Percentiles rank a stretch among this genome's conserved stretches.
phyloP scores from a whole-genome alignment of 2,797 vertebrate genomes.

The Furcifer pardalis region DNA sequence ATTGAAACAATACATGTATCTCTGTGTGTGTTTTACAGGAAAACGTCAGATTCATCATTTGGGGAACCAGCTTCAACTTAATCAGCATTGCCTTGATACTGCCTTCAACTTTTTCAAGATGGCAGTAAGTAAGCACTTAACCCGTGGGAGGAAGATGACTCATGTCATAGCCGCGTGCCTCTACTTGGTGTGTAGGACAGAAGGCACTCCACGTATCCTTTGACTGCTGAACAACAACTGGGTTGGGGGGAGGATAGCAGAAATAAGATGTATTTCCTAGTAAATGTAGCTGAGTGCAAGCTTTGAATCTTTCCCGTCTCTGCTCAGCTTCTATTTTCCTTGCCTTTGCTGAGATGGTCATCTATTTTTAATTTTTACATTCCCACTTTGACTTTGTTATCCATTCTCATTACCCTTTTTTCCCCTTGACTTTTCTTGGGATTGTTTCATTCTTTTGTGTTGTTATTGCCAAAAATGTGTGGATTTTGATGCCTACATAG shows the following conservation, averaged over 20 bases:
- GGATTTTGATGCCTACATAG: background rate
- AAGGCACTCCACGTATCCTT: conserved; percentile 98
- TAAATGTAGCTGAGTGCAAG: background rate
- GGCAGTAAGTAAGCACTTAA: conserved; percentile 90
- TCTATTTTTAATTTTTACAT: background rate
- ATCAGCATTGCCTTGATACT: conserved; percentile 93
- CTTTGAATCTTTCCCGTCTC: background rate
- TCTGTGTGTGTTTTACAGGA: conserved; percentile 74
- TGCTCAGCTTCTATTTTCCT: background rate
- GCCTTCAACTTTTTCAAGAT: conserved; percentile 99
- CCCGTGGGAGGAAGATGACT: conserved; percentile 83
- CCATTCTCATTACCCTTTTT: background rate
- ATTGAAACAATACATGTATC: background rate
- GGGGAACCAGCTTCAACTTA: conserved; percentile 94
- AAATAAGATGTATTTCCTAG: background rate
- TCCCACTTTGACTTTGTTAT: background rate
- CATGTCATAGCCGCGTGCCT: conserved; percentile 93
- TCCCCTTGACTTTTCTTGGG: background rate
- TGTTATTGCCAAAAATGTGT: background rate
- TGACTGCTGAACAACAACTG: background rate
- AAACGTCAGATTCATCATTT: conserved; percentile 88
- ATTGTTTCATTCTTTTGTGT: background rate
- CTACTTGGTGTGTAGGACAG: conserved; percentile 96
- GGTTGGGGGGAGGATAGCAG: background rate
- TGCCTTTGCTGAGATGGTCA: background rate